Base-by-base conservation (phyloP, 2,888 invertebrate genomes). In the Microctonus brassicae region DNA sequence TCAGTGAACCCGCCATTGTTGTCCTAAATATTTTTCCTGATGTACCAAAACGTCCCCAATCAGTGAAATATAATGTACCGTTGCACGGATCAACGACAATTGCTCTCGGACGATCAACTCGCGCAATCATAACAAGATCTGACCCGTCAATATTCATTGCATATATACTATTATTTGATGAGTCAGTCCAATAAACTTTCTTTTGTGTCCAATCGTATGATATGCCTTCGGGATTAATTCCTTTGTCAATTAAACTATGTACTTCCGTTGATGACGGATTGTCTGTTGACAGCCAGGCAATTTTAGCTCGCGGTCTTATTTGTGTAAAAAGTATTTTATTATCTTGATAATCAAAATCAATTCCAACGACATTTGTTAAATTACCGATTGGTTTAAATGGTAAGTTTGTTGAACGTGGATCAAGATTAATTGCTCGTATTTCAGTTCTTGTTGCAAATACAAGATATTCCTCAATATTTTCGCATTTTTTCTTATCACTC, bases 131-230 rank as follows among this genome's bases (percentile, higher is more conserved):
- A 0, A 97, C 96, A 61, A 96, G 88, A 79, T 96, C 94, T 0
- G 93, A 90, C 1, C 97, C 96, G 82, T 97, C 96, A 24, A 95
- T 88, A 84, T 97, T 97, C 95, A 98, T 96, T 0, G 97, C 95
- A 82, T 97, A 97, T 69, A 98, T 97, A 11, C 96, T 95, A 81
- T 96, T 96, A 80, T 97, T 97, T 0, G 95, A 94, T 33, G 97
- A 96, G 83, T 99, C 99, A 0, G 98, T 97, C 97, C 98, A 99
- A 87, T 98, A 99, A 42, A 99, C 92, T 87, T 98, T 98, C 85
- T 95, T 95, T 79, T 97, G 97, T 0, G 98, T 96, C 99, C 99
- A 99, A 84, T 99, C 99, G 84, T 97, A 97, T 0, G 97, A 96
- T 75, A 97, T 94, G 4, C 97, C 97, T 87, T 97, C 97, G 0